Evolutionary conservation across 2,113 vertebrate species (phyloP).

Genomic region (Onychorhynchus coronatus): DNA sequence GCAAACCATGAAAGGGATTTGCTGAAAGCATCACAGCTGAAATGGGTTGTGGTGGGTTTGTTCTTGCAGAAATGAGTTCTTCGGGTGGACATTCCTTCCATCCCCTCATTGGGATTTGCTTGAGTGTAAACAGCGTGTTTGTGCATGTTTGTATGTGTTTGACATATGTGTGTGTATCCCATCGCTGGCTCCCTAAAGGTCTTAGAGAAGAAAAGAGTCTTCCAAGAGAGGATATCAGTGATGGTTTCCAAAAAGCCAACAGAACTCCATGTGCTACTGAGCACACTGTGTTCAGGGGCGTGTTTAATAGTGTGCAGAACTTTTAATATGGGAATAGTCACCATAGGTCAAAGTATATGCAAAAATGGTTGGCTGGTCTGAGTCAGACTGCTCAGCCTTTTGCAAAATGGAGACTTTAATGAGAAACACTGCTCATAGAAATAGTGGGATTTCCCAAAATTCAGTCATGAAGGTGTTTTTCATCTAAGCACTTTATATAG

Average conservation of each 20-base stretch:
- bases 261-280: background rate
- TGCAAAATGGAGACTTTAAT: background rate
- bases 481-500: background rate
- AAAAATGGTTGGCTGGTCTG: background rate
- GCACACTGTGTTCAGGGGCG: rapidly evolving
- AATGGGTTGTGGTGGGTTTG: background rate
- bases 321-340: background rate
- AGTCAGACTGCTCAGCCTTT: background rate
- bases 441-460: background rate
- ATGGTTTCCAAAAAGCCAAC: background rate
- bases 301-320: background rate
- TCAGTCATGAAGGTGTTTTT: background rate
- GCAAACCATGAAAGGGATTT: background rate
- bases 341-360: background rate
- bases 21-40: background rate
- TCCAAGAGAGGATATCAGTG: background rate
- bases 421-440: background rate
- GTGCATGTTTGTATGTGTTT: background rate
- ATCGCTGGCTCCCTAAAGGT: background rate
- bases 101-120: background rate
- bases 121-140: background rate
- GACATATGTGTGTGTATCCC: rapidly evolving
- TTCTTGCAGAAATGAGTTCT: background rate
- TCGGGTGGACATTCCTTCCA: background rate
- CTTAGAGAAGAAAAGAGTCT: background rate